Percentiles rank a stretch among this genome's conserved stretches.
These are phyloP conservation scores for Aspidiotus destructor DNA, from an alignment of 2,888 invertebrate species.

Conservation along the genomic window DNA sequence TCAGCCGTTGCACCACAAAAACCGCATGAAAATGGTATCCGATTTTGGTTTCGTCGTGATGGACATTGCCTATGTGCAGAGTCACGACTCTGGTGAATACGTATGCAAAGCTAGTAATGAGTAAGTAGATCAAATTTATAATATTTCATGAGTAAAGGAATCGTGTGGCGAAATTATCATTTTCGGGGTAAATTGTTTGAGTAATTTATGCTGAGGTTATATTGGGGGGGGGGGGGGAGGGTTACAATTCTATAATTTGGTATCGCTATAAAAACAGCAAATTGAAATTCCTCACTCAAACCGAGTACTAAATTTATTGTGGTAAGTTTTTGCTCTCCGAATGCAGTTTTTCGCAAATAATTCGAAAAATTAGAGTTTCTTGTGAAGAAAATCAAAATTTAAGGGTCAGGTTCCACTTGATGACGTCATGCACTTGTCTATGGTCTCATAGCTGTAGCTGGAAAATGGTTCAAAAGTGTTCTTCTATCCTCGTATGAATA, in stretches of 20 bases:
- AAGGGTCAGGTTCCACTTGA: too few species aligned
- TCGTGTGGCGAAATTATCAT: background rate
- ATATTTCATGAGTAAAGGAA: background rate
- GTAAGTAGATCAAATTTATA: slow-evolving; percentile 39
- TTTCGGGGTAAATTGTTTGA: background rate
- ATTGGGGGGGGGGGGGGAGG: background rate
- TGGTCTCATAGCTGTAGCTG: too few species aligned
- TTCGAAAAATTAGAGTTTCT: too few species aligned
- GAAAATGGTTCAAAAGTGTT: too few species aligned
- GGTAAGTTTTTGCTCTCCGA: too few species aligned
- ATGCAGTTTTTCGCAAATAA: background rate
- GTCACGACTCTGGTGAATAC: slow-evolving; percentile 87
- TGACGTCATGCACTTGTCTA: too few species aligned
- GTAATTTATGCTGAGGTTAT: background rate
- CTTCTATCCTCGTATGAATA: too few species aligned
- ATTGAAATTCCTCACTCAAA: background rate
- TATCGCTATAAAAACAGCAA: background rate
- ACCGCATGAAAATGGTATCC: slow-evolving; percentile 83
- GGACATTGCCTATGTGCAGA: slow-evolving; percentile 88
- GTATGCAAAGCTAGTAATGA: slow-evolving; percentile 85
- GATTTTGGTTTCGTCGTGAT: slow-evolving; percentile 92
- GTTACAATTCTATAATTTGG: background rate
- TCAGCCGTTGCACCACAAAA: slow-evolving; percentile 74
- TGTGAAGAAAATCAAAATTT: too few species aligned
- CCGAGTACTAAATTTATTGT: too few species aligned